Percentiles rank a stretch among this genome's conserved stretches.
Conservation (phyloP, 2,113 vertebrate genomes). For the Mohoua ochrocephala region DNA sequence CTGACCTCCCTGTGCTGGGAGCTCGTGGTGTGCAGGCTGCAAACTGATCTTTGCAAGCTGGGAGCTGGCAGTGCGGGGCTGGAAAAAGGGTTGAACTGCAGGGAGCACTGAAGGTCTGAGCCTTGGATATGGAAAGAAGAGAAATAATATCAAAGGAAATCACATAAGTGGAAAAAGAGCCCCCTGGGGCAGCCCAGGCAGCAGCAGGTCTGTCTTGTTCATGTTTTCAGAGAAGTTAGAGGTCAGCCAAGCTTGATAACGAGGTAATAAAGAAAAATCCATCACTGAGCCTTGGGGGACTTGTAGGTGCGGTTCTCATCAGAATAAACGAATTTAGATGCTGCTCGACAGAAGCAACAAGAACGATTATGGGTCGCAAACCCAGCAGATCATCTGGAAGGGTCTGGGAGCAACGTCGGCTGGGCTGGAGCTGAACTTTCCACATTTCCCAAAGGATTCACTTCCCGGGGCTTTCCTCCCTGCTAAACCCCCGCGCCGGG, state of each 20-base stretch:
- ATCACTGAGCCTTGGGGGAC: constrained; percentile 31
- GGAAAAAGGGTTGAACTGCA: constrained; percentile 18
- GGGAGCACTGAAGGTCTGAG: constrained; percentile 47
- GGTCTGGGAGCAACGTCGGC: neutral
- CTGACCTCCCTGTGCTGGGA: neutral
- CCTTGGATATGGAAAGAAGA: constrained; percentile 33
- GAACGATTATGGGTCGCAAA: neutral
- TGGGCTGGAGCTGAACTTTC: neutral
- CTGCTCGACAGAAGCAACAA: neutral
- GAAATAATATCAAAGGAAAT: constrained; percentile 63
- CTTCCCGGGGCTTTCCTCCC: neutral
- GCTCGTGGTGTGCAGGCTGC: neutral
- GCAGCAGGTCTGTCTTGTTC: constrained; percentile 46
- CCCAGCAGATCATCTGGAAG: neutral
- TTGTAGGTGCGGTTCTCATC: neutral
- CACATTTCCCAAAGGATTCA: neutral
- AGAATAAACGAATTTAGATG: constrained; percentile 27
- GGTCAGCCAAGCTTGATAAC: constrained; percentile 60
- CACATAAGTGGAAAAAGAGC: constrained; percentile 65
- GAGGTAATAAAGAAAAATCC: constrained; percentile 58
- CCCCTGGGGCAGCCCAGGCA: constrained; percentile 43
- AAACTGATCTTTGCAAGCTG: neutral
- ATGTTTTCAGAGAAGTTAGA: constrained; percentile 44
- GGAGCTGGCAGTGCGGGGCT: neutral
- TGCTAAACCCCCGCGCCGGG: accelerated